Percentiles rank a stretch among this genome's conserved stretches.
phyloP scores from a whole-genome alignment of 2,888 invertebrate genomes.

The Eristalinus aeneus region DNA sequence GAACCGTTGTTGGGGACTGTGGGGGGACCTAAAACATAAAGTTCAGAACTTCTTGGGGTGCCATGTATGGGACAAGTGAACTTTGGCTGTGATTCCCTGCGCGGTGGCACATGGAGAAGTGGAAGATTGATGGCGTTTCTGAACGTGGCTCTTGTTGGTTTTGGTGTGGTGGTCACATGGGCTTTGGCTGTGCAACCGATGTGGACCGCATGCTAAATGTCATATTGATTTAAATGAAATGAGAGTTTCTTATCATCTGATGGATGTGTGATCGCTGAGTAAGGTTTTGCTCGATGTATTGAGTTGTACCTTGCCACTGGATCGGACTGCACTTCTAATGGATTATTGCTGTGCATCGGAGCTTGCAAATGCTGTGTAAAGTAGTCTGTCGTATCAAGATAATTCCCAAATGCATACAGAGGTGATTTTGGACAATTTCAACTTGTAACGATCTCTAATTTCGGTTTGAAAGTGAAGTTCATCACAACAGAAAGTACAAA shows the following conservation, averaged over 20 bases:
- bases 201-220: conserved; percentile 50
- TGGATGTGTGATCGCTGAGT: neutral
- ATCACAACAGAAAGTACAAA: too few relatives aligned
- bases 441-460: too few relatives aligned
- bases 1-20: neutral
- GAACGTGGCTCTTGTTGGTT: conserved; percentile 39
- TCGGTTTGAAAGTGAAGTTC: too few relatives aligned
- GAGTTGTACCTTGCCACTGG: conserved; percentile 1
- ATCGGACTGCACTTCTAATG: neutral
- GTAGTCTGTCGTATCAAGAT: too few relatives aligned
- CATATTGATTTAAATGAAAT: conserved; percentile 48
- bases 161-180: conserved; percentile 58
- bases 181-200: conserved; percentile 8
- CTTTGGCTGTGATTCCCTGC: conserved; percentile 46
- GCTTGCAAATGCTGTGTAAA: neutral
- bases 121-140: conserved; percentile 52
- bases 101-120: conserved; percentile 7
- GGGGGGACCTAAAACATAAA: neutral
- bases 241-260: neutral
- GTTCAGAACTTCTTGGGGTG: conserved; percentile 44
- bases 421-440: too few relatives aligned
- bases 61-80: conserved; percentile 64
- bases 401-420: too few relatives aligned
- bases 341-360: neutral
- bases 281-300: neutral